phyloP scores from a whole-genome alignment of 1,140 invertebrate genomes.

The Radopholus similis region DNA sequence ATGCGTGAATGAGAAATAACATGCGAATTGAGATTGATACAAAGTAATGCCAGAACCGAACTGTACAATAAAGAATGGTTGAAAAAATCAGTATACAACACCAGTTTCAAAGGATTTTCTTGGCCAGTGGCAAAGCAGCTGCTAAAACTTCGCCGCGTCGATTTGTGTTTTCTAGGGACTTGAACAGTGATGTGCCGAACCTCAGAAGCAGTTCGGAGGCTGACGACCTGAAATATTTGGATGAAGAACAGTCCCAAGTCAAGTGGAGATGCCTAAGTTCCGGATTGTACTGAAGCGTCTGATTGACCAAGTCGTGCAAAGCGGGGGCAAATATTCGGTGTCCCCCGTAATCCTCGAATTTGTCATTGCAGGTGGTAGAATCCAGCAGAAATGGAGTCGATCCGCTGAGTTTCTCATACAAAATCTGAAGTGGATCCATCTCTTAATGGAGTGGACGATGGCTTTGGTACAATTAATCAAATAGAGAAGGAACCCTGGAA shows the following conservation, averaged over 20 bases:
- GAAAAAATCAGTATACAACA: neutral
- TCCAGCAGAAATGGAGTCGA: constrained; percentile 74
- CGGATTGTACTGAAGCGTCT: constrained; percentile 3
- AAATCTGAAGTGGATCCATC: constrained; percentile 66
- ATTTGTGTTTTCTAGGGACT: neutral
- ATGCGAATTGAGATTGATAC: neutral
- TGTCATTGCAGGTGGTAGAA: constrained; percentile 65
- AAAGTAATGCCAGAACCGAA: neutral
- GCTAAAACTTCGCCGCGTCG: neutral
- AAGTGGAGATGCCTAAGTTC: neutral
- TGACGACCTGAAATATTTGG: neutral
- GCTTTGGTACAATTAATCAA: neutral
- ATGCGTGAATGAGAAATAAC: neutral
- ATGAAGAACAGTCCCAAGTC: too few relatives aligned
- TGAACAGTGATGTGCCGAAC: neutral
- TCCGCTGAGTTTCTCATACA: constrained; percentile 80
- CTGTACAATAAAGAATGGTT: neutral
- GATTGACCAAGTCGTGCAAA: constrained; percentile 12
- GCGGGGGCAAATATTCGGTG: constrained; percentile 7
- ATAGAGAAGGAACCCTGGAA: constrained; percentile 66
- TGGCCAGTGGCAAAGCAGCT: neutral
- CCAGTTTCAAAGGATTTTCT: neutral
- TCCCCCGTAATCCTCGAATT: neutral
- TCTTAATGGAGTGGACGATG: too few relatives aligned
- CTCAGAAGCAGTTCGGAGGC: neutral